These are phyloP conservation scores for Euschistus heros DNA, from an alignment of 1,140 invertebrate genomes.

Conservation along the genomic window DNA sequence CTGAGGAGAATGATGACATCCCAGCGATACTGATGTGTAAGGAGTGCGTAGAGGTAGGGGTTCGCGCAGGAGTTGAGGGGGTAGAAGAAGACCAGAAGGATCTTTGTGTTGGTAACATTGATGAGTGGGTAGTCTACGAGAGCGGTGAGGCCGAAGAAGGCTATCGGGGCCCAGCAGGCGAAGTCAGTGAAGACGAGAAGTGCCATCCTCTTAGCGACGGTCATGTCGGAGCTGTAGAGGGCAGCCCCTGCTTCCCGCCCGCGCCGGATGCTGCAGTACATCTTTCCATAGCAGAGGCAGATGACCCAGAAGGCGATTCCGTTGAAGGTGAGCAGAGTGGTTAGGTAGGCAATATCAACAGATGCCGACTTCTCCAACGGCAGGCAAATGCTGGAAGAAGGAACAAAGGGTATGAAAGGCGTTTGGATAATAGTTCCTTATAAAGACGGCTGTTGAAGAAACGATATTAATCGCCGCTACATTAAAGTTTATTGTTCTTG, in stretches of 20 bases:
- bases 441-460: no score
- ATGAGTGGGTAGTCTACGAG: constrained; percentile 67
- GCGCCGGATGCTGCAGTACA: constrained; percentile 55
- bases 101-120: constrained; percentile 74
- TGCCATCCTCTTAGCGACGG: constrained; percentile 79
- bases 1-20: constrained; percentile 61
- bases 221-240: constrained; percentile 39
- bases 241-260: constrained; percentile 3
- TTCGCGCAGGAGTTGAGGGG: constrained; percentile 85
- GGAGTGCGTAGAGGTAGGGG: constrained; percentile 81
- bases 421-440: no score
- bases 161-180: constrained; percentile 74
- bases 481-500: no score
- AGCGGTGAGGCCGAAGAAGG: constrained; percentile 75
- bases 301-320: constrained; percentile 65
- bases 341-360: constrained; percentile 47
- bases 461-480: no score
- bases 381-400: constrained; percentile 37
- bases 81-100: constrained; percentile 82
- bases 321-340: constrained; percentile 58
- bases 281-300: constrained; percentile 68
- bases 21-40: constrained; percentile 74
- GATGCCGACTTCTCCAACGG: constrained; percentile 36
- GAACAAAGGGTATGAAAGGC: no score
- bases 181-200: constrained; percentile 78